These are phyloP conservation scores for Marcusenius ussheri DNA, from an alignment of 2,113 vertebrate genomes.

Conservation along the genomic window DNA sequence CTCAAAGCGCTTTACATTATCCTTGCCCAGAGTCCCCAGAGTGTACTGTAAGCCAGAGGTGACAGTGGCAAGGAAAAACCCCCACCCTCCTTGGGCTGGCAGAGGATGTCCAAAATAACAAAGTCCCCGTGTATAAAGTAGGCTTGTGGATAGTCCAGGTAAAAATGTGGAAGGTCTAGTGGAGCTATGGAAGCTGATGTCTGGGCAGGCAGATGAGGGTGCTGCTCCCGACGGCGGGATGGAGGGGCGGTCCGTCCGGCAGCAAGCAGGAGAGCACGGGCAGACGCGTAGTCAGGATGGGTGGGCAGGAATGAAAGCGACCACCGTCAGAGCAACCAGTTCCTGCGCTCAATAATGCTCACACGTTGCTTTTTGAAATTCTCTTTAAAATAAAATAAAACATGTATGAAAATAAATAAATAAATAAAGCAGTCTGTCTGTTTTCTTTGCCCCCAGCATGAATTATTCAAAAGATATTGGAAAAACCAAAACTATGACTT, in stretches of 20 bases:
- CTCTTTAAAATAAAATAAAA: background rate
- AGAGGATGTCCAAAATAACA: background rate
- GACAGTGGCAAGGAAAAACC: background rate
- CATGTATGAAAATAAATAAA: background rate
- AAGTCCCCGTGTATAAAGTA: background rate
- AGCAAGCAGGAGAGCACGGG: background rate
- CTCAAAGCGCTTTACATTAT: background rate
- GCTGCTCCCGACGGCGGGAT: background rate
- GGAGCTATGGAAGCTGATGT: background rate
- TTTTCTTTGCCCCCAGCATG: background rate
- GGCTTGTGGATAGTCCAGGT: background rate
- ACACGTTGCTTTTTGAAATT: background rate
- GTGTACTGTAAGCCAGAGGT: background rate
- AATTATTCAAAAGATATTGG: background rate
- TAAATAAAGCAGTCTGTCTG: background rate
- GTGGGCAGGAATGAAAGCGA: background rate
- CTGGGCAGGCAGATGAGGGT: background rate
- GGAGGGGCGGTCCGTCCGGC: background rate
- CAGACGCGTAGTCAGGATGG: background rate
- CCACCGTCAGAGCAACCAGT: background rate
- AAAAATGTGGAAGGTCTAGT: background rate
- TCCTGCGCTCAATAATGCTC: background rate
- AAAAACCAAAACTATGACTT: background rate
- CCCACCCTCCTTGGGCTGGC: background rate
- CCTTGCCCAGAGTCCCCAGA: background rate